phyloP scores from a whole-genome alignment of 2,797 vertebrate genomes.

The Astyanax mexicanus region DNA sequence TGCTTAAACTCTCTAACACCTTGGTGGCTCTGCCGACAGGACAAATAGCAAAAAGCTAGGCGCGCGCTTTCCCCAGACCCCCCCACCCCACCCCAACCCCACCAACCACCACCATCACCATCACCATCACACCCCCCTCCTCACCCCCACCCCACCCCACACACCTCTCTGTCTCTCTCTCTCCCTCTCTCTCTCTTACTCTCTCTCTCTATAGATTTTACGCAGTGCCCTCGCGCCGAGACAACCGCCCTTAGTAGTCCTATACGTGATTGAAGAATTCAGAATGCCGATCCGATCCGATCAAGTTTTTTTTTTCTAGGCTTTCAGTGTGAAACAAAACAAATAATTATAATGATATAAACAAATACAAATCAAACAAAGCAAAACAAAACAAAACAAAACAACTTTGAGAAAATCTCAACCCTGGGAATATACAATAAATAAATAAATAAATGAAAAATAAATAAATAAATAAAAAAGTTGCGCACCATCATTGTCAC shows the following conservation, averaged over 20 bases:
- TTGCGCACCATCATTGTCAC: conserved; percentile 38
- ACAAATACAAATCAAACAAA: too few relatives aligned
- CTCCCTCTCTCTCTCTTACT: neutral
- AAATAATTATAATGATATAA: too few relatives aligned
- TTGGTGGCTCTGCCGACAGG: conserved; percentile 88
- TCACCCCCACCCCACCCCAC: neutral
- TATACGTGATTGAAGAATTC: conserved; percentile 95
- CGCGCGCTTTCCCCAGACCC: conserved; percentile 75
- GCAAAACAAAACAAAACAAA: conserved; percentile 57
- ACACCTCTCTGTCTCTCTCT: neutral
- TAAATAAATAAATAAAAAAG: conserved; percentile 54
- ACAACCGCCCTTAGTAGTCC: conserved; percentile 88
- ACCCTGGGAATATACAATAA: conserved; percentile 60
- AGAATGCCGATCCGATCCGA: too few relatives aligned
- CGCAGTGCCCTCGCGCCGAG: conserved; percentile 88
- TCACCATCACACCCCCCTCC: too few relatives aligned
- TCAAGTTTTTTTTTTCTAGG: too few relatives aligned
- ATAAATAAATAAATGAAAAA: conserved; percentile 52
- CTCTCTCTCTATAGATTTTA: conserved; percentile 68
- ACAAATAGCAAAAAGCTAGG: conserved; percentile 85
- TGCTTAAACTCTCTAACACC: conserved; percentile 96
- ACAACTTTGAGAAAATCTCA: conserved; percentile 63
- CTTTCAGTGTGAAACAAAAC: conserved; percentile 73
- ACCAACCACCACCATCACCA: neutral
- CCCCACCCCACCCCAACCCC: conserved; percentile 52